Conservation (phyloP, 2,797 vertebrate species). For the Malurus splendens region DNA sequence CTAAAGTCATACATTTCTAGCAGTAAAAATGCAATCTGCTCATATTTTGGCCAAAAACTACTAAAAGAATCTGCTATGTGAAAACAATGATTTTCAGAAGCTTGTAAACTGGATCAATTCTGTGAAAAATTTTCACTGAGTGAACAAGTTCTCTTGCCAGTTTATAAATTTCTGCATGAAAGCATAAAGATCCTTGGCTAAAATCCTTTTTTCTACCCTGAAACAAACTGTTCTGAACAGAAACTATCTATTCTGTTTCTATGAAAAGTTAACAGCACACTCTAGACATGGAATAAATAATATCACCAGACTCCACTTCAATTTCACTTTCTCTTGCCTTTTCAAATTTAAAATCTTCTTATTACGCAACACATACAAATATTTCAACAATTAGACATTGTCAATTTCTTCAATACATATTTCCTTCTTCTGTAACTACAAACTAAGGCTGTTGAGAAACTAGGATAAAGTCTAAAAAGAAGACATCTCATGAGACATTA, state of each 20-base stretch:
- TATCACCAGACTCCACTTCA: neutral
- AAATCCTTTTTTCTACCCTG: constrained; percentile 6
- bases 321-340: neutral
- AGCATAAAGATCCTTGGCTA: constrained; percentile 38
- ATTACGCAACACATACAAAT: neutral
- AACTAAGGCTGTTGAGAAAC: neutral
- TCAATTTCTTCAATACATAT: neutral
- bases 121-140: neutral
- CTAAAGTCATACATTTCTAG: neutral
- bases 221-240: constrained; percentile 56
- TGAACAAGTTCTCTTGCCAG: constrained; percentile 13
- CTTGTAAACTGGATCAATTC: constrained; percentile 35
- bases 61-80: constrained; percentile 14
- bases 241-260: constrained; percentile 27
- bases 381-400: neutral
- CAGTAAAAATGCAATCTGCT: constrained; percentile 46
- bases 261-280: neutral
- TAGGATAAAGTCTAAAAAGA: neutral
- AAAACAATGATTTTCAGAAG: constrained; percentile 43
- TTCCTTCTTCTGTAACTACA: neutral
- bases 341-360: neutral
- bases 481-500: neutral
- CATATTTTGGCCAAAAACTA: constrained; percentile 21
- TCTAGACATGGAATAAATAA: constrained; percentile 10
- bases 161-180: constrained; percentile 28